These are phyloP conservation scores for Pyrocoelia pectoralis DNA, from an alignment of 2,888 invertebrate species.

Conservation along the genomic window DNA sequence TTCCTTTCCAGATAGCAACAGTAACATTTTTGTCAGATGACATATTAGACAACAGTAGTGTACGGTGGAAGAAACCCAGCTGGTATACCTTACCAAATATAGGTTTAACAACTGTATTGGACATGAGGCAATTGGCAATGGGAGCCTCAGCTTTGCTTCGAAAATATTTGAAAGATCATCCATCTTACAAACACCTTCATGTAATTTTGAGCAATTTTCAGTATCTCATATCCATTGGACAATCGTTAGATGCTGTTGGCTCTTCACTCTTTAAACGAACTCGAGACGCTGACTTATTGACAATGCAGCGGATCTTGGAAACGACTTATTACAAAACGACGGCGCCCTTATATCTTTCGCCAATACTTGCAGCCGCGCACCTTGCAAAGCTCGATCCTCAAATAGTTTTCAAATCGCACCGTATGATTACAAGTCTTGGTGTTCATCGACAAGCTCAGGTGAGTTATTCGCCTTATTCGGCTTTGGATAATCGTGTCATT, in stretches of 20 bases:
- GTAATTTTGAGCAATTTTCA: too few relatives aligned
- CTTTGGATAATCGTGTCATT: neutral
- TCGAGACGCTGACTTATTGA: neutral
- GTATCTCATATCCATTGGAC: too few relatives aligned
- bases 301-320: neutral
- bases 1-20: neutral
- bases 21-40: neutral
- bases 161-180: neutral
- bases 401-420: neutral
- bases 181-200: neutral
- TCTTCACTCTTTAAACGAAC: neutral
- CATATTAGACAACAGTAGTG: neutral
- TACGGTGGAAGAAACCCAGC: neutral
- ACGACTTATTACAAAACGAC: neutral
- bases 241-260: too few relatives aligned
- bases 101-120: neutral
- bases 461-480: too few relatives aligned
- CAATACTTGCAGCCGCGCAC: neutral
- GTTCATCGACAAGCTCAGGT: neutral
- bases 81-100: neutral
- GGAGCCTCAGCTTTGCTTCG: neutral
- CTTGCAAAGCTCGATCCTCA: neutral
- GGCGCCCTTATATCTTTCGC: neutral
- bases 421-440: neutral
- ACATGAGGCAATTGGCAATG: neutral